These are phyloP conservation scores for Galerucella calmariensis DNA, from an alignment of 2,888 invertebrate genomes.

Conservation along the genomic window DNA sequence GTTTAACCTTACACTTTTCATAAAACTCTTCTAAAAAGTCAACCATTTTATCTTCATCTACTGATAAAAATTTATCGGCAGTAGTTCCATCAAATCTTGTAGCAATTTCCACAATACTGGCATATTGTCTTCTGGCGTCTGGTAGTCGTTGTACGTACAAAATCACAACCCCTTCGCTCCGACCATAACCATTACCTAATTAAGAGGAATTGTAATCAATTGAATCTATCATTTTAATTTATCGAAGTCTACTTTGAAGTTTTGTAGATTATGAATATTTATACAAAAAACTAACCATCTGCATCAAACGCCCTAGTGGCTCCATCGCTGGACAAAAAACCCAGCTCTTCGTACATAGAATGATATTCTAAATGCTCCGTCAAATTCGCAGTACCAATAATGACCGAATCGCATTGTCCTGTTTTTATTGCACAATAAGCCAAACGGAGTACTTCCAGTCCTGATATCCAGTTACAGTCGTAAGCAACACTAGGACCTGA, in stretches of 20 bases:
- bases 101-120: conserved; percentile 69
- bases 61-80: conserved; percentile 57
- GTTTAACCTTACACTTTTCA: conserved; percentile 62
- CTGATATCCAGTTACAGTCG: conserved; percentile 76
- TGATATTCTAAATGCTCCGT: conserved; percentile 72
- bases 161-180: conserved; percentile 83
- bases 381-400: conserved; percentile 90
- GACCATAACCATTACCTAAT: conserved; percentile 81
- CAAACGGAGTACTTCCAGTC: conserved; percentile 74
- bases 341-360: conserved; percentile 72
- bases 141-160: conserved; percentile 77
- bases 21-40: conserved; percentile 70
- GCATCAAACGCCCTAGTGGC: conserved; percentile 74
- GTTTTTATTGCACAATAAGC: conserved; percentile 81
- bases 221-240: too few species aligned
- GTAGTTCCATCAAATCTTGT: conserved; percentile 70
- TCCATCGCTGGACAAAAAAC: conserved; percentile 72
- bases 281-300: conserved; percentile 64
- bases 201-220: conserved; percentile 1
- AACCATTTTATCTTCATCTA: conserved; percentile 61
- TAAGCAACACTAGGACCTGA: conserved; percentile 70
- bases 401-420: conserved; percentile 89
- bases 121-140: conserved; percentile 68
- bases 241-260: too few species aligned
- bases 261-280: too few species aligned